phyloP scores from a whole-genome alignment of 2,797 vertebrate species.

The Taenioides sp. region DNA sequence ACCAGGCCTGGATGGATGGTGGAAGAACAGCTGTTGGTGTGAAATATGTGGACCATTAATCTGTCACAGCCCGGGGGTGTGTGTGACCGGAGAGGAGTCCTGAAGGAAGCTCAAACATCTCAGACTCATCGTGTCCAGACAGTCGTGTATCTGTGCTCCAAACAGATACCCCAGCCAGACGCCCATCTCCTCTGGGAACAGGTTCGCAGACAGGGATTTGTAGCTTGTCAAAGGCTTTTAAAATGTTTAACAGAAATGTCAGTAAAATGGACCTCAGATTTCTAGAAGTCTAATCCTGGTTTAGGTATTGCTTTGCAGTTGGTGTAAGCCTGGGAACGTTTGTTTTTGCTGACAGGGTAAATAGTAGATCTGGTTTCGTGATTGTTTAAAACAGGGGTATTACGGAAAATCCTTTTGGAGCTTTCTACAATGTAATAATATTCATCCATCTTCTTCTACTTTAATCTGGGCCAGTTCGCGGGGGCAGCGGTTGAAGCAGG shows the following conservation, averaged over 20 bases:
- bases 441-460: too few species aligned
- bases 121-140: slow-evolving; percentile 20
- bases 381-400: too few species aligned
- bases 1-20: not conserved
- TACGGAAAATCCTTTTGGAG: too few species aligned
- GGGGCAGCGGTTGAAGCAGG: too few species aligned
- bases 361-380: too few species aligned
- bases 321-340: not conserved
- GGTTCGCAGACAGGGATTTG: slow-evolving; percentile 52
- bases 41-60: slow-evolving; percentile 20
- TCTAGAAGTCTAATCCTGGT: not conserved
- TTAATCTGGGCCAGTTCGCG: too few species aligned
- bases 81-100: slow-evolving; percentile 18
- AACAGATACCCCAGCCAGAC: slow-evolving; percentile 45
- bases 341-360: too few species aligned
- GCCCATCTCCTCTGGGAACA: slow-evolving; percentile 38
- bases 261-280: not conserved
- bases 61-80: slow-evolving; percentile 6
- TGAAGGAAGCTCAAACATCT: slow-evolving; percentile 11
- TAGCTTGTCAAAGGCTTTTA: slow-evolving; percentile 37
- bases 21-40: slow-evolving; percentile 18
- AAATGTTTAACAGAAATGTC: not conserved
- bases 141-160: slow-evolving; percentile 46
- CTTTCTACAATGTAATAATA: too few species aligned
- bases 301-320: not conserved